phyloP scores from a whole-genome alignment of 2,888 invertebrate species.

The Corbicula japonica region DNA sequence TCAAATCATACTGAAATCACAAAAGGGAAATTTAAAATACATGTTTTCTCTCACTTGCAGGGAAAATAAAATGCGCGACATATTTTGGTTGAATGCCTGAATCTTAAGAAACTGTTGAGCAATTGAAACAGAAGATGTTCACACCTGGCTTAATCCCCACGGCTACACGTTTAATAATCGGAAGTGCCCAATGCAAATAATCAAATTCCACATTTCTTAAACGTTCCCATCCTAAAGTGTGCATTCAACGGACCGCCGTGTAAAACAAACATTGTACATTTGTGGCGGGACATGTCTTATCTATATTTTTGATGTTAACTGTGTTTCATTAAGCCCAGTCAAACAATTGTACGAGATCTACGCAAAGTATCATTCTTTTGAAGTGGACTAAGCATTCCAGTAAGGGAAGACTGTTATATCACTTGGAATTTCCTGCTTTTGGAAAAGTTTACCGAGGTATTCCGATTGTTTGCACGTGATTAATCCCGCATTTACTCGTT shows the following conservation, averaged over 20 bases:
- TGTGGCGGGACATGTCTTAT: slow-evolving; percentile 49
- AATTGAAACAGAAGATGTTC: slow-evolving; percentile 26
- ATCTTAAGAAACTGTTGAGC: slow-evolving; percentile 18
- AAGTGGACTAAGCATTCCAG: slow-evolving; percentile 29
- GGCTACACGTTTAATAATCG: slow-evolving; percentile 41
- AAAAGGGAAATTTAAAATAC: too few relatives aligned
- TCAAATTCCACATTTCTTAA: slow-evolving; percentile 36
- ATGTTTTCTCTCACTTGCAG: too few relatives aligned
- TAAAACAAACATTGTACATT: slow-evolving; percentile 30
- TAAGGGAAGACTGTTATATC: slow-evolving; percentile 40
- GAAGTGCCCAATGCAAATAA: slow-evolving; percentile 25
- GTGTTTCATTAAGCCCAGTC: slow-evolving; percentile 35
- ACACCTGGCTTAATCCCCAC: slow-evolving; percentile 46
- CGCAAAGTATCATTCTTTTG: slow-evolving; percentile 31
- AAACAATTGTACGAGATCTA: slow-evolving; percentile 34
- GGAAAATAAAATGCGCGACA: too few relatives aligned
- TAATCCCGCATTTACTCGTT: slow-evolving; percentile 46
- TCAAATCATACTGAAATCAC: too few relatives aligned
- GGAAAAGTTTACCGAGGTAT: slow-evolving; percentile 48
- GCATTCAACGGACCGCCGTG: slow-evolving; percentile 20
- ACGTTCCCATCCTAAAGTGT: slow-evolving; percentile 33
- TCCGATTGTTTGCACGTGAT: slow-evolving; percentile 54
- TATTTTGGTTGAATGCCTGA: not conserved
- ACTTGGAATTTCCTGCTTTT: slow-evolving; percentile 17
- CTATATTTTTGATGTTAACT: slow-evolving; percentile 17